Evolutionary conservation across 2,797 vertebrate genomes (phyloP).

Genomic region (Chiroxiphia lanceolata): DNA sequence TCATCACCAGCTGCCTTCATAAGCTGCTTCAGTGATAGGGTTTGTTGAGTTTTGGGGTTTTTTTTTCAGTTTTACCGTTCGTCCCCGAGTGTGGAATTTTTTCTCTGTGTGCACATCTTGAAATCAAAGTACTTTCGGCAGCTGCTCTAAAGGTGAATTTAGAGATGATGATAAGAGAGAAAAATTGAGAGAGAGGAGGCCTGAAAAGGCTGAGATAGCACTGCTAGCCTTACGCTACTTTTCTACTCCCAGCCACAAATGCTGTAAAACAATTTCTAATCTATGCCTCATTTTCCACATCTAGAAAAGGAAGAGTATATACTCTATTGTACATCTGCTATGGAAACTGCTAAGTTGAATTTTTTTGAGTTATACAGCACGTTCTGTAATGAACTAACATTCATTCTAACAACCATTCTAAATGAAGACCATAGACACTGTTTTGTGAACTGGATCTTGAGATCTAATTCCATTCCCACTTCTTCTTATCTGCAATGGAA

Average conservation of each 20-base stretch:
- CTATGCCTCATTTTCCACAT: neutral
- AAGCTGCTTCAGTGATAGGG: neutral
- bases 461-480: neutral
- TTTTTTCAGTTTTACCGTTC: neutral
- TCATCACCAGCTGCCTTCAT: neutral
- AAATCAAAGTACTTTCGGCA: conserved; percentile 7
- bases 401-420: neutral
- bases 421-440: neutral
- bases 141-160: conserved; percentile 44
- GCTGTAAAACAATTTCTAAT: neutral
- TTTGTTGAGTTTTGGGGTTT: neutral
- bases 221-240: neutral
- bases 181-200: neutral
- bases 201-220: conserved; percentile 17
- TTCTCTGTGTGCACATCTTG: neutral
- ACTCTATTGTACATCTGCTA: neutral
- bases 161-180: neutral
- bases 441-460: neutral
- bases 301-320: neutral
- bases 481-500: neutral
- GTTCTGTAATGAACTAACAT: neutral
- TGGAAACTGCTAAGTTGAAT: neutral
- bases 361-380: neutral
- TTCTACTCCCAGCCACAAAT: neutral
- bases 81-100: neutral